Evolutionary conservation across 2,797 vertebrate genomes (phyloP).

Genomic region (Sebastes trivittatus): DNA sequence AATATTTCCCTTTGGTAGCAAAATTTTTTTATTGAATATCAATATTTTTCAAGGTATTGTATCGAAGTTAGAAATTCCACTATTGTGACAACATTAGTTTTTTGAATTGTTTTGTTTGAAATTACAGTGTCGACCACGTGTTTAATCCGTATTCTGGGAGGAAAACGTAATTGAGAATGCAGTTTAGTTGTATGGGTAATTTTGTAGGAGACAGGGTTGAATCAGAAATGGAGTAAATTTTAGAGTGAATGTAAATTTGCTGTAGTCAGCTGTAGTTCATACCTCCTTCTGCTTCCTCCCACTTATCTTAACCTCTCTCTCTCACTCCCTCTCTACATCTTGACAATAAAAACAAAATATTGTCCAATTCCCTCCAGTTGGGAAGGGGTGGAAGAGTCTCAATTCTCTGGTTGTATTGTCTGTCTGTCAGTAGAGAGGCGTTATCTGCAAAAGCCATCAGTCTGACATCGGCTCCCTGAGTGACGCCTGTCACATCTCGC

Average conservation of each 20-base stretch:
- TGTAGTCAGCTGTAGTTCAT: no score
- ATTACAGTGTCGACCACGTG: no score
- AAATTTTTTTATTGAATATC: no score
- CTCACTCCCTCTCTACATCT: not conserved
- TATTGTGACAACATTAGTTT: no score
- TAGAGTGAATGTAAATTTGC: no score
- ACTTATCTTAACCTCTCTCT: no score
- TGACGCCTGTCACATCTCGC: conserved; percentile 43
- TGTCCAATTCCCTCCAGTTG: not conserved
- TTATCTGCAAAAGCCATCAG: conserved; percentile 43
- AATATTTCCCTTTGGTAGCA: no score
- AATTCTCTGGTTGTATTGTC: conserved; percentile 36
- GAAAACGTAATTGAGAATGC: not conserved
- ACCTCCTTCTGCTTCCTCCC: no score
- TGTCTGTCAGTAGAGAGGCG: conserved; percentile 19
- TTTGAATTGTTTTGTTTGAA: no score
- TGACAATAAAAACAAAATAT: conserved; percentile 8
- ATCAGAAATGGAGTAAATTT: no score
- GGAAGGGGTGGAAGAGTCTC: not conserved
- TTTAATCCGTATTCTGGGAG: not conserved
- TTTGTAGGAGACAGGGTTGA: not conserved
- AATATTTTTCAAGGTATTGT: no score
- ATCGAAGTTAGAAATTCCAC: no score
- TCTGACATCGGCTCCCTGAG: conserved; percentile 43
- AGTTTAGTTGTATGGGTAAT: not conserved